phyloP scores from a whole-genome alignment of 2,888 invertebrate genomes.

The Oscheius sp. region DNA sequence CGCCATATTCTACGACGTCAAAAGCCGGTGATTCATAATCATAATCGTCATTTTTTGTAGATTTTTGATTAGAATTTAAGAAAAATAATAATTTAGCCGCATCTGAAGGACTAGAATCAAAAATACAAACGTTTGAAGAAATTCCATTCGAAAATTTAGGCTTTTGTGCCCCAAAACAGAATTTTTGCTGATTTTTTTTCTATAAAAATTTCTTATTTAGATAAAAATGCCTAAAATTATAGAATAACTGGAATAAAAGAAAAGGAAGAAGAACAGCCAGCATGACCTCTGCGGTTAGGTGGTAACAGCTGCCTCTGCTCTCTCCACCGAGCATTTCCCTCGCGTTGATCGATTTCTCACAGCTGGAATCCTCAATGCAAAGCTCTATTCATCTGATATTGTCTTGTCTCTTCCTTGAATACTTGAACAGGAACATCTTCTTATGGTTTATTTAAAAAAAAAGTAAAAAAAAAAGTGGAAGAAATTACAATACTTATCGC shows the following conservation, averaged over 20 bases:
- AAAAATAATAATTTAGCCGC: too few species aligned
- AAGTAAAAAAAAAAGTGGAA: background rate
- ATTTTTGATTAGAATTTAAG: background rate
- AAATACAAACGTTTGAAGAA: too few species aligned
- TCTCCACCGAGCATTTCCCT: slow-evolving; percentile 14
- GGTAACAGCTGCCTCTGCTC: slow-evolving; percentile 23
- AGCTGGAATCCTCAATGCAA: slow-evolving; percentile 29
- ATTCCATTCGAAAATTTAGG: background rate
- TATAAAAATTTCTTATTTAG: background rate
- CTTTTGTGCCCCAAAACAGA: too few species aligned
- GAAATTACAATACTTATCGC: background rate
- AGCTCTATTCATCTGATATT: slow-evolving; percentile 25
- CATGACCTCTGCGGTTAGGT: background rate
- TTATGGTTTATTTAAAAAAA: background rate
- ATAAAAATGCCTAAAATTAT: background rate
- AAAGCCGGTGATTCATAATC: background rate
- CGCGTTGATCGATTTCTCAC: slow-evolving; percentile 26
- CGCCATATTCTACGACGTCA: background rate
- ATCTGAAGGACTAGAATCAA: too few species aligned
- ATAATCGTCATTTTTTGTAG: background rate
- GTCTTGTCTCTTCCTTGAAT: background rate
- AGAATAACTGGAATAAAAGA: background rate
- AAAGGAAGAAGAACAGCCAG: background rate
- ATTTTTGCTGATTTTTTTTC: background rate
- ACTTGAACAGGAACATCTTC: background rate